Evolutionary conservation across 2,797 vertebrate species (phyloP).

Genomic region (Caiman crocodilus): DNA sequence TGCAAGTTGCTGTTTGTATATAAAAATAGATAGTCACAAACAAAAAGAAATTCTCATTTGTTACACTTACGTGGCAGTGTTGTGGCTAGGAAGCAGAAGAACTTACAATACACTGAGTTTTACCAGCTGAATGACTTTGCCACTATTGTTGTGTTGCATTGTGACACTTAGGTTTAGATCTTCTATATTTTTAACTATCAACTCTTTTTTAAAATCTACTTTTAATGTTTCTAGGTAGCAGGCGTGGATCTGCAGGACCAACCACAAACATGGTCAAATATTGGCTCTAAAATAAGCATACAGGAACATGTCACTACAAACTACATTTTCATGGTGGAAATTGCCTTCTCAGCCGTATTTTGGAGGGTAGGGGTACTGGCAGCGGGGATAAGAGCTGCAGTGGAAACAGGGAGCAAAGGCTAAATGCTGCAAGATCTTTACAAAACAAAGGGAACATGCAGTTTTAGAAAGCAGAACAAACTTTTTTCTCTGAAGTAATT

Average conservation of each 20-base stretch:
- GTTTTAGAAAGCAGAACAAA: neutral
- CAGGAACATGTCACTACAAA: neutral
- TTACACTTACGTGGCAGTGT: too few species aligned
- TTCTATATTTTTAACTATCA: neutral
- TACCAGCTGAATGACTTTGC: constrained; percentile 26
- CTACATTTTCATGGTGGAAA: neutral
- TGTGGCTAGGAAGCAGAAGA: too few species aligned
- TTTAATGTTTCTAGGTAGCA: neutral
- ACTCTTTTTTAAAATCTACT: neutral
- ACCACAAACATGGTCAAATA: neutral
- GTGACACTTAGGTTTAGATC: neutral
- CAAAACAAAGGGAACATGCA: neutral
- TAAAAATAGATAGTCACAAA: too few species aligned
- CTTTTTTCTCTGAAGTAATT: neutral
- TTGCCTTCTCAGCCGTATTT: neutral
- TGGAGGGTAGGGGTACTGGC: neutral
- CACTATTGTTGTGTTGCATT: constrained; percentile 4
- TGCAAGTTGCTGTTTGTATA: neutral
- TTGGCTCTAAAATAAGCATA: constrained; percentile 13
- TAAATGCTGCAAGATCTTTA: constrained; percentile 9
- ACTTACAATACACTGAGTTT: neutral
- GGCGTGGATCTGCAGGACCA: neutral
- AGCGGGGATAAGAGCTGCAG: neutral
- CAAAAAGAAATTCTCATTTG: too few species aligned
- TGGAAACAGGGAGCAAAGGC: neutral